Conservation (phyloP, 2,797 vertebrate species). For the Cheirogaleus major region DNA sequence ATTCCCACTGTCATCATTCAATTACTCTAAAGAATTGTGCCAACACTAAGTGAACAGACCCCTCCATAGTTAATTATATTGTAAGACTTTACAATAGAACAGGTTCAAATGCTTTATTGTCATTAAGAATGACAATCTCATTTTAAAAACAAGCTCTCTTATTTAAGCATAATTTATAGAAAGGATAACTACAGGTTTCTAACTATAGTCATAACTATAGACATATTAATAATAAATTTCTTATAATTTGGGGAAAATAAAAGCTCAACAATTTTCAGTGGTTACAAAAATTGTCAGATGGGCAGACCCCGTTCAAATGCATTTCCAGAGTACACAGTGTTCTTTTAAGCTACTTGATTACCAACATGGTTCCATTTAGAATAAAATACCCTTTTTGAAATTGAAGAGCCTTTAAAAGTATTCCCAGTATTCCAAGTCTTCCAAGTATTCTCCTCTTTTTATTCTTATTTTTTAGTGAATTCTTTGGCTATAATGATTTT, state of each 20-base stretch:
- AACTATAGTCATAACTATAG: neutral
- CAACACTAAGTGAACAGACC: neutral
- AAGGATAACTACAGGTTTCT: conserved; percentile 34
- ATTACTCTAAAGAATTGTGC: neutral
- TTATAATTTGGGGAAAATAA: conserved; percentile 54
- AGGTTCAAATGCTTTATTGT: neutral
- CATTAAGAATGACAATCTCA: conserved; percentile 35
- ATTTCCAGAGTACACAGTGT: neutral
- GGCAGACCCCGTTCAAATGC: neutral
- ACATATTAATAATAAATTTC: conserved; percentile 1
- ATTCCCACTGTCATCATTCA: neutral
- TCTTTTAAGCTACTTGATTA: conserved; percentile 14
- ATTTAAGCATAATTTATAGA: conserved; percentile 23
- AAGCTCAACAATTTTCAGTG: conserved; percentile 22
- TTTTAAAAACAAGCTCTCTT: conserved; percentile 48
- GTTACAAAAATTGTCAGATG: conserved; percentile 36
- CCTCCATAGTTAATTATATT: neutral
- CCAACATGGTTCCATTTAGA: neutral
- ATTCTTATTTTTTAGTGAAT: conserved; percentile 33
- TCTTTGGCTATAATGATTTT: conserved; percentile 53
- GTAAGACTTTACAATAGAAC: neutral
- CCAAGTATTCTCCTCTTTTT: neutral
- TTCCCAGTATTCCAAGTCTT: neutral
- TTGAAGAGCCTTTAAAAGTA: neutral
- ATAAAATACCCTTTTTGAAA: neutral